Evolutionary conservation across 1,140 invertebrate genomes (phyloP).

Genomic region (Drosophila pectinifera): DNA sequence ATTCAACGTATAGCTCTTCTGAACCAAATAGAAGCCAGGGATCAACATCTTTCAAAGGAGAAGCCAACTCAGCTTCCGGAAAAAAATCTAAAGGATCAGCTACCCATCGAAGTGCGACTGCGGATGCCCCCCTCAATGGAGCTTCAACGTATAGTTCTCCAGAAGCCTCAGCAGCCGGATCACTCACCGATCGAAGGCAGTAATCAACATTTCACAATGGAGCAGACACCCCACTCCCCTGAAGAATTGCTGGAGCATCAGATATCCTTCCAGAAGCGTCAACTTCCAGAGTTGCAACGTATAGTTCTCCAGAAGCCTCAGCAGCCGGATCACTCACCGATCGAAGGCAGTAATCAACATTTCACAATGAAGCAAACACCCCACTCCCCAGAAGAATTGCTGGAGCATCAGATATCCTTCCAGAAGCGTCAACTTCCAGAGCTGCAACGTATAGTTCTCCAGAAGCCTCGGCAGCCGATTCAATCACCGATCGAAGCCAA

Average conservation of each 20-base stretch:
- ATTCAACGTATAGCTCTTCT: neutral
- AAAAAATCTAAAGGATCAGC: neutral
- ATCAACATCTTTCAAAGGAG: neutral
- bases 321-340: neutral
- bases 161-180: neutral
- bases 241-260: neutral
- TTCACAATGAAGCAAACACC: neutral
- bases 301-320: neutral
- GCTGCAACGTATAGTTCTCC: neutral
- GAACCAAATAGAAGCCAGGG: neutral
- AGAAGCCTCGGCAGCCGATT: neutral
- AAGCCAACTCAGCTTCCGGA: neutral
- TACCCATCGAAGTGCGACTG: neutral
- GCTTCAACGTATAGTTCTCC: neutral
- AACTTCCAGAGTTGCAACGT: neutral
- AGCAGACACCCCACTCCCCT: neutral
- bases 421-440: neutral
- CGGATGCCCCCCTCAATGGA: slow-evolving; percentile 1
- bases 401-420: no score
- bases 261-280: neutral
- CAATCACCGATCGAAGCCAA: neutral
- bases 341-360: neutral
- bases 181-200: no score
- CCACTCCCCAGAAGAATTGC: no score
- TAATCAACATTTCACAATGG: neutral